Evolutionary conservation across 2,888 invertebrate genomes (phyloP).

Genomic region (Drosophila flavopinicola): DNA sequence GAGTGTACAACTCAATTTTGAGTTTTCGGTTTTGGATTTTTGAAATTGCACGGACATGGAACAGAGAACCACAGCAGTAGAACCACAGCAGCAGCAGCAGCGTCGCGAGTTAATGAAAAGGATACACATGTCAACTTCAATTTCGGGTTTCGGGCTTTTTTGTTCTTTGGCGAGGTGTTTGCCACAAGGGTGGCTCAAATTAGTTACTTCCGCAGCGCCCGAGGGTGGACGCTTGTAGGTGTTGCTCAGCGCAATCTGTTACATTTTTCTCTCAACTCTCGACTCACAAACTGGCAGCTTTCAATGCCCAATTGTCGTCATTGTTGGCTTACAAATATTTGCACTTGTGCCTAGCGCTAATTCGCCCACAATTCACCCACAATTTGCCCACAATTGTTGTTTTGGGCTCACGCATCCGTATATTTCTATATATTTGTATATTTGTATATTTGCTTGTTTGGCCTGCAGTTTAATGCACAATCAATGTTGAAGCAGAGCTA

Average conservation of each 20-base stretch:
- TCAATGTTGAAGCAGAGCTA: slow-evolving; percentile 64
- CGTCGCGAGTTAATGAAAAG: slow-evolving; percentile 84
- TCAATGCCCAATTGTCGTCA: slow-evolving; percentile 46
- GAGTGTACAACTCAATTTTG: slow-evolving; percentile 80
- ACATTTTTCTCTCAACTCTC: slow-evolving; percentile 67
- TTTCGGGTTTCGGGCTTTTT: slow-evolving; percentile 64
- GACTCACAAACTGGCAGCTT: slow-evolving; percentile 9
- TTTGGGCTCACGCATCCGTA: slow-evolving; percentile 11
- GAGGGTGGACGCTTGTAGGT: slow-evolving; percentile 72
- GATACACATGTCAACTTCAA: slow-evolving; percentile 84
- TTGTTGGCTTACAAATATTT: slow-evolving; percentile 73
- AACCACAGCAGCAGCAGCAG: slow-evolving; percentile 26
- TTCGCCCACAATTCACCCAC: slow-evolving; percentile 62
- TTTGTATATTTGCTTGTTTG: slow-evolving; percentile 49
- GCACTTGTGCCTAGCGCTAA: slow-evolving; percentile 64
- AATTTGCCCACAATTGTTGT: slow-evolving; percentile 51
- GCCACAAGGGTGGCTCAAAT: slow-evolving; percentile 76
- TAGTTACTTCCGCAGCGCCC: slow-evolving; percentile 70
- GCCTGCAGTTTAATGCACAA: slow-evolving; percentile 69
- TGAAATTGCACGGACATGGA: slow-evolving; percentile 58
- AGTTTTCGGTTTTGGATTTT: slow-evolving; percentile 66
- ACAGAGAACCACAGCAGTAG: slow-evolving; percentile 41
- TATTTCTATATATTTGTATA: no score
- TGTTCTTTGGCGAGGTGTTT: slow-evolving; percentile 55
- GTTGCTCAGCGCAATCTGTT: slow-evolving; percentile 81